Base-by-base conservation (phyloP, 2,113 vertebrate genomes). In the Cnemophilus loriae region DNA sequence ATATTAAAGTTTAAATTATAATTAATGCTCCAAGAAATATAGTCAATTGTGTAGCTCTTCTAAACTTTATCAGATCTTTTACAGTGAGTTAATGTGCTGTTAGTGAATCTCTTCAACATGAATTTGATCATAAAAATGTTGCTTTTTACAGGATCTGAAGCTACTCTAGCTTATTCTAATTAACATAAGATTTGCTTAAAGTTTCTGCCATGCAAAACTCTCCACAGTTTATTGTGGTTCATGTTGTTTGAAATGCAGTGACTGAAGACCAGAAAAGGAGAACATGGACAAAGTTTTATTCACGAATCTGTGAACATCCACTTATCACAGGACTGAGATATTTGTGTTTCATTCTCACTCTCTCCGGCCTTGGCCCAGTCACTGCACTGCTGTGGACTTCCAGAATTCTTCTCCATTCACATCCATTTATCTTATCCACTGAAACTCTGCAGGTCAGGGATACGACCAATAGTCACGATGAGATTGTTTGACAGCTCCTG, bases 21-120 rank as follows among this genome's bases (percentile, higher is more conserved):
- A 93, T 76, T 85, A 93, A 89, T 79, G 78, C 91, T 95, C 67
- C 81, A 93, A 95, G 82, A 93, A 91, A 86, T 89, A 67, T 0
- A 76, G 37, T 50, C 70, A 76, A 50, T 84, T 78, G 53, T 64
- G 65, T 44, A 82, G 42, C 57, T 71, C 60, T 87, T 91, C 78
- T 68, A 83, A 91, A 87, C 42, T 35, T 87, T 89, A 94, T 56
- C 87, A 64, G 63, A 83, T 79, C 55, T 76, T 94, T 89, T 85
- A 75, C 47, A 74, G 35, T 22, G 61, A 93, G 28, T 87, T 87
- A 83, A 91, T 47, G 50, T 55, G 23, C 33, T 90, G 27, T 63
- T 69, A 85, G 44, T 50, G 9, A 94, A 89, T 79, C 47, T 75
- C 65, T 83, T 95, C 42, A 65, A 67, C 37, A 79, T 30, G 30